phyloP scores from a whole-genome alignment of 2,113 vertebrate genomes.

The Zootoca vivipara region DNA sequence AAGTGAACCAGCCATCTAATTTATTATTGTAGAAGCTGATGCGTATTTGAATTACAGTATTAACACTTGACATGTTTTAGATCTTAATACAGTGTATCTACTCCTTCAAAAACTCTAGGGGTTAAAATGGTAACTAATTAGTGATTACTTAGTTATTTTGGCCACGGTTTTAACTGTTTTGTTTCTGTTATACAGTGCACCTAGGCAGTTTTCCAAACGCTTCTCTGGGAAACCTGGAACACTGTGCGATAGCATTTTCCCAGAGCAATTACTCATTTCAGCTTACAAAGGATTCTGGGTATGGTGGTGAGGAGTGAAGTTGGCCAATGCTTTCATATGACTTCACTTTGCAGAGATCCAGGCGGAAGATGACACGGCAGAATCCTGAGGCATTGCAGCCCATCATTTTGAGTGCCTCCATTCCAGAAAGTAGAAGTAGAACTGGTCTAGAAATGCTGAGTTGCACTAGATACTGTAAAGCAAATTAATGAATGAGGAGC shows the following conservation, averaged over 20 bases:
- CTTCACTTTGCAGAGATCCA: conserved; percentile 81
- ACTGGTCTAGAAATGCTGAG: conserved; percentile 50
- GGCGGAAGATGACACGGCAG: conserved; percentile 75
- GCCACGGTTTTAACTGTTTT: conserved; percentile 61
- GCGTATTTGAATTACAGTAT: neutral
- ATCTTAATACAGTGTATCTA: too few relatives aligned
- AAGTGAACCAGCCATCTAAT: conserved; percentile 44
- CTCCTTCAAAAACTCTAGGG: conserved; percentile 1
- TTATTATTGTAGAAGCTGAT: conserved; percentile 11
- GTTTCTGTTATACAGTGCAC: conserved; percentile 58
- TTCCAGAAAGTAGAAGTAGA: conserved; percentile 56
- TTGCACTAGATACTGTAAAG: conserved; percentile 29
- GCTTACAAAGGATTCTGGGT: conserved; percentile 82
- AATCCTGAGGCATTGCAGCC: conserved; percentile 73
- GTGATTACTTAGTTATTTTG: conserved; percentile 56
- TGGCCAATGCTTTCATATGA: conserved; percentile 77
- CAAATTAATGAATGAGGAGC: conserved; percentile 41
- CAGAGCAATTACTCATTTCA: conserved; percentile 79
- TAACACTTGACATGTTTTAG: neutral
- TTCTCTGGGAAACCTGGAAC: conserved; percentile 68
- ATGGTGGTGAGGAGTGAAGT: conserved; percentile 77
- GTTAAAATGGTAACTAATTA: conserved; percentile 52
- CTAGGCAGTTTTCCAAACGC: conserved; percentile 58
- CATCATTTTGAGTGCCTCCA: conserved; percentile 58
- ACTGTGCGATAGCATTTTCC: conserved; percentile 67